These are phyloP conservation scores for Deilephila porcellus DNA, from an alignment of 2,888 invertebrate species.

Conservation along the genomic window DNA sequence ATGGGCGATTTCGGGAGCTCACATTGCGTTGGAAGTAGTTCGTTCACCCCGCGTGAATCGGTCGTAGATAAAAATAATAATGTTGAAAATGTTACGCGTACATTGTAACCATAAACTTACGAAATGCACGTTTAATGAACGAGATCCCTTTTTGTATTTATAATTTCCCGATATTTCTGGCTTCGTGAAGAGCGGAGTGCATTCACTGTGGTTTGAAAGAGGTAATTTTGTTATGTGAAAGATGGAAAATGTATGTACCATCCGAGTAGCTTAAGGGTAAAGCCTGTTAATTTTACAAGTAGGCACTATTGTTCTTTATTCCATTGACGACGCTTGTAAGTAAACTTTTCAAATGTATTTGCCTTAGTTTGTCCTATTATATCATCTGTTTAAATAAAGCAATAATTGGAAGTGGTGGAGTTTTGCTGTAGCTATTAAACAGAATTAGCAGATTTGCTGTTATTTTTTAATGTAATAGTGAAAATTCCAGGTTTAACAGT, in stretches of 20 bases:
- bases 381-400: no score
- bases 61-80: conserved; percentile 43
- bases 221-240: neutral
- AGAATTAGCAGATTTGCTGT: no score
- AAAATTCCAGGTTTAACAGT: no score
- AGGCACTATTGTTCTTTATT: neutral
- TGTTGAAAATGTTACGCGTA: conserved; percentile 21
- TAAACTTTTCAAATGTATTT: no score
- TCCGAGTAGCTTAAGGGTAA: neutral
- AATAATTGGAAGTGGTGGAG: no score
- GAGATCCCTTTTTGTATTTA: neutral
- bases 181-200: neutral
- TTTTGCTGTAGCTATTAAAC: no score
- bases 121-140: neutral
- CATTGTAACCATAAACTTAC: conserved; percentile 8
- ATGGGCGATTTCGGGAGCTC: conserved; percentile 49
- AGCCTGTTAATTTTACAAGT: neutral
- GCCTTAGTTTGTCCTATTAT: no score
- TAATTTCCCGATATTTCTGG: neutral
- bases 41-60: conserved; percentile 40
- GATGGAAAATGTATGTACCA: neutral
- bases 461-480: no score
- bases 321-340: no score
- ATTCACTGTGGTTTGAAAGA: neutral
- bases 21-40: conserved; percentile 41